Evolutionary conservation across 2,797 vertebrate species (phyloP), one percentile per base, ranked within the genome.

Genomic region (Scarus forsteni): DNA sequence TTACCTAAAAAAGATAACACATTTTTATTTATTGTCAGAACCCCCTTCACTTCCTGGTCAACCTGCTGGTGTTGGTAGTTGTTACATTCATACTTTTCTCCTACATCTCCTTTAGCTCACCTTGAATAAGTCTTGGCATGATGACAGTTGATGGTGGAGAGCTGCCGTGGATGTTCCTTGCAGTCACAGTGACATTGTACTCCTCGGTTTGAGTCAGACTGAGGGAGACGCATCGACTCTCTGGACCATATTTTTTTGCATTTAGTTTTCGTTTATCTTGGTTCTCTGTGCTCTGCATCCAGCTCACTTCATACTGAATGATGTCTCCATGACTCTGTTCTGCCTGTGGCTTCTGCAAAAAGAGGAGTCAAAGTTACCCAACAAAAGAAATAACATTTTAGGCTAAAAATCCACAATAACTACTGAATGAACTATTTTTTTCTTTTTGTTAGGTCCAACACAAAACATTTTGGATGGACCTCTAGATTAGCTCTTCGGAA

Each of bases 321-420:
- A 95, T 84, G 8, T 15, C 0, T n/a, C 91, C 93, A 36, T 93
- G 86, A 38, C 87, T 93, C 69, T 93, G 87, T n/a, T 78, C 59
- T 27, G 35, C 7, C 35, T 45, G 70, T 6, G 56, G 87, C 3
- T 3, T 16, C 93, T 94, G 60, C 18, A 76, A 15, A 56, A 12
- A 69, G 12, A 10, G 3, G 66, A 49, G 2, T 27, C 27, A 2
- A 27, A 16, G 8, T 11, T 6, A 44, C 6, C 43, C 14, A 27
- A 27, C 27, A 27, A 27, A 27, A 27, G 27, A 27, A 27, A 27
- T 27, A 27, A 27, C 27, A 27, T 27, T 27, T 27, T 27, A 27
- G 27, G 27, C 27, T 4, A 27, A 27, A 27, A 27, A 27, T 27
- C 27, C 27, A 27, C 27, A 27, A 27, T 27, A 27, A 27, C 27